These are phyloP conservation scores for Drosophila repletoides DNA, from an alignment of 1,140 invertebrate genomes.

Conservation along the genomic window DNA sequence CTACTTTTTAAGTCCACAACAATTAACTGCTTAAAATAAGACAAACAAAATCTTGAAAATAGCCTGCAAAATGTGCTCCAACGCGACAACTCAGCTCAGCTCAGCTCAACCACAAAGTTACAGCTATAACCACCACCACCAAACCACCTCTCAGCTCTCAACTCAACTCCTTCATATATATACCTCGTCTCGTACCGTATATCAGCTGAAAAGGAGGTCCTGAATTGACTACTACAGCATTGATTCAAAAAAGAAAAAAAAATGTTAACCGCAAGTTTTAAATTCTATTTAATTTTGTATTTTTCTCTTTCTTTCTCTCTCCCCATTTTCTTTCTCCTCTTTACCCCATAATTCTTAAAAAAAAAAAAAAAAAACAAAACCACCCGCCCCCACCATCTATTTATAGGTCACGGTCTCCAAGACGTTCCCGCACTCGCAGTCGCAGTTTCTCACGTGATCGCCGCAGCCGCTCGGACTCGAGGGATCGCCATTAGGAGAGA, in stretches of 20 bases:
- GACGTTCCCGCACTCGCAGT: conserved; percentile 83
- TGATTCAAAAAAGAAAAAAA: conserved; percentile 31
- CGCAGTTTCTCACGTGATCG: conserved; percentile 83
- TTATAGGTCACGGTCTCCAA: conserved; percentile 84
- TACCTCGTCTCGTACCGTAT: too few relatives aligned
- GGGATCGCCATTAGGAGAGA: conserved; percentile 83
- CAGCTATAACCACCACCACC: conserved; percentile 6
- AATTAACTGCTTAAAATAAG: conserved; percentile 30
- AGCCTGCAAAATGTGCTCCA: too few relatives aligned
- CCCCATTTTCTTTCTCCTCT: conserved; percentile 4
- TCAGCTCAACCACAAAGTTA: conserved; percentile 4
- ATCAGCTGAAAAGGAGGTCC: background rate
- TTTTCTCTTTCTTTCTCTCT: conserved; percentile 49
- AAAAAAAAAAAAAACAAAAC: background rate
- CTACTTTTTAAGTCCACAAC: conserved; percentile 18
- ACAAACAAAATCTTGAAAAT: conserved; percentile 21
- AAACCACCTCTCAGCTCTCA: conserved; percentile 26
- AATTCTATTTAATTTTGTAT: conserved; percentile 73
- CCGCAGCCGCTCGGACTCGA: conserved; percentile 83
- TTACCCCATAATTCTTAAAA: conserved; percentile 1
- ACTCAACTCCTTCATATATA: conserved; percentile 1
- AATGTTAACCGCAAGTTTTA: conserved; percentile 28
- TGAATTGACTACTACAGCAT: conserved; percentile 2
- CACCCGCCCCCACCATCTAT: conserved; percentile 27
- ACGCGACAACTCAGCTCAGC: conserved; percentile 3